phyloP scores from a whole-genome alignment of 1,140 invertebrate species.

The Metaphire vulgaris region DNA sequence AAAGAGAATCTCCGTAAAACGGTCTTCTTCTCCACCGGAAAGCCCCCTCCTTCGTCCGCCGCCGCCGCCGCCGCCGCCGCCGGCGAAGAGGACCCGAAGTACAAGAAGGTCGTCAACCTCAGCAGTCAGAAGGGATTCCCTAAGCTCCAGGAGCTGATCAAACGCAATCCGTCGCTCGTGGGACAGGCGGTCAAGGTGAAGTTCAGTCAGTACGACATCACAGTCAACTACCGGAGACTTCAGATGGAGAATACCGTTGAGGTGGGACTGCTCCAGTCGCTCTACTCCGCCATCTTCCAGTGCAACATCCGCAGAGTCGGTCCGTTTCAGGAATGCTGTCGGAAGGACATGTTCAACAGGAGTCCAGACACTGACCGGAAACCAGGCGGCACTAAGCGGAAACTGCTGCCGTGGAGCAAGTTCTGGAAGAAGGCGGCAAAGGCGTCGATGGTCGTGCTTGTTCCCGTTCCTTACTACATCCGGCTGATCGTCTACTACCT shows the following conservation, averaged over 20 bases:
- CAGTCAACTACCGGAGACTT: constrained; percentile 15
- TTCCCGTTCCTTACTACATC: constrained; percentile 17
- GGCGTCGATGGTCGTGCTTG: constrained; percentile 3
- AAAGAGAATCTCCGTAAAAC: constrained; percentile 42
- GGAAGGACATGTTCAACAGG: neutral
- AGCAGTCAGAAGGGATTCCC: constrained; percentile 8
- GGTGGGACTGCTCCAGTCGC: constrained; percentile 5
- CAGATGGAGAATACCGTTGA: constrained; percentile 15
- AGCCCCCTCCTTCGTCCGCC: constrained; percentile 10
- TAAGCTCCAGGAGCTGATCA: constrained; percentile 7
- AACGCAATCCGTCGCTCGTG: neutral
- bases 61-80: no score
- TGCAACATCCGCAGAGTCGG: constrained; percentile 18
- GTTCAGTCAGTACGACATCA: constrained; percentile 19
- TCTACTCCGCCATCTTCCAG: constrained; percentile 15
- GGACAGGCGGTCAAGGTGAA: neutral
- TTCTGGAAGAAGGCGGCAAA: constrained; percentile 7
- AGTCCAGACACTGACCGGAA: neutral
- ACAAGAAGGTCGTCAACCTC: constrained; percentile 4
- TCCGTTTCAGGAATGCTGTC: constrained; percentile 20
- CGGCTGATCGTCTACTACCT: constrained; percentile 16
- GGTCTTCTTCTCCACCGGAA: constrained; percentile 34
- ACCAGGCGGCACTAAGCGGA: no score
- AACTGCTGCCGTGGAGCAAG: neutral
- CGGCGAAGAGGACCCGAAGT: neutral